phyloP scores from a whole-genome alignment of 2,113 vertebrate species.

The Lipophrys pholis region DNA sequence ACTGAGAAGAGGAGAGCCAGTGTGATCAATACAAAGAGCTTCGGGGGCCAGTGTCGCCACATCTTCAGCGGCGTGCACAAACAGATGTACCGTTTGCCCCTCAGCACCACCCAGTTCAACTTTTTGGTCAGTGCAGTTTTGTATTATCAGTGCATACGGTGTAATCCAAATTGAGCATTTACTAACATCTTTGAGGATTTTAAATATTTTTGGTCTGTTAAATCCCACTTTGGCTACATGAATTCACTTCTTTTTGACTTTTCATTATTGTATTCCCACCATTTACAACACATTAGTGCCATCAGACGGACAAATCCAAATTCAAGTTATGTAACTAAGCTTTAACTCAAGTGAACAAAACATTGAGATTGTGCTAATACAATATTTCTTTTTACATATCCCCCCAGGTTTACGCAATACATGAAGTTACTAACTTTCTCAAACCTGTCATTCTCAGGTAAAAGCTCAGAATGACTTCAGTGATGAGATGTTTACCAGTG shows the following conservation, averaged over 20 bases:
- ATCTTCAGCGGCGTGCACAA: slow-evolving; percentile 78
- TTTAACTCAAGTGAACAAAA: background rate
- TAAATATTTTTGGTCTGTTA: background rate
- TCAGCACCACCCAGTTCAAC: slow-evolving; percentile 83
- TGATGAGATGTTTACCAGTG: slow-evolving; percentile 87
- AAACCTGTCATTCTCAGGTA: slow-evolving; percentile 75
- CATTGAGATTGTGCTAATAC: too few species aligned
- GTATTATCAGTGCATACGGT: background rate
- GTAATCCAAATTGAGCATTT: background rate
- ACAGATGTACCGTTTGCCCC: slow-evolving; percentile 84
- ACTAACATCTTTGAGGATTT: background rate
- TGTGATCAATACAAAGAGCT: slow-evolving; percentile 91
- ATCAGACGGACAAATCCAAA: too few species aligned
- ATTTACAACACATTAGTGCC: too few species aligned
- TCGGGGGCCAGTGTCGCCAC: slow-evolving; percentile 88
- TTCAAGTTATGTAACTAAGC: background rate
- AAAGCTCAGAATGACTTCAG: slow-evolving; percentile 88
- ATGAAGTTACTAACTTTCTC: background rate
- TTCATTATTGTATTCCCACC: too few species aligned
- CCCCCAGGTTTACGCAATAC: too few species aligned
- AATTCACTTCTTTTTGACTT: background rate
- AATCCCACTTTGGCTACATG: background rate
- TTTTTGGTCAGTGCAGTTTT: slow-evolving; percentile 82
- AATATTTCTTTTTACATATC: too few species aligned
- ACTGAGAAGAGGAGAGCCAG: slow-evolving; percentile 71